phyloP scores from a whole-genome alignment of 2,797 vertebrate genomes.

The Sphenopsis melanotis region DNA sequence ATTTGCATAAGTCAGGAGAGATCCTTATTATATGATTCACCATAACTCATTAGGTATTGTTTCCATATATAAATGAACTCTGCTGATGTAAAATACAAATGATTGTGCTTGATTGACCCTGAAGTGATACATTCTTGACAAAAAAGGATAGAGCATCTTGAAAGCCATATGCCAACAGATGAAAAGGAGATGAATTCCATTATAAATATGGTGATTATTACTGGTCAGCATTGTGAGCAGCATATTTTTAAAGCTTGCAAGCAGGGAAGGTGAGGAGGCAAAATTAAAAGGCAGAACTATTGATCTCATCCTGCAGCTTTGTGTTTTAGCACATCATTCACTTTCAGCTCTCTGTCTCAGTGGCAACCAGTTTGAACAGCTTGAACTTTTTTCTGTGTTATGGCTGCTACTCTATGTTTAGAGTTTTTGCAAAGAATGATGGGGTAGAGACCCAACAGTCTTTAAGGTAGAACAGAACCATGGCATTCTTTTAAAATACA shows the following conservation, averaged over 20 bases:
- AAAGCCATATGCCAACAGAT: conserved; percentile 26
- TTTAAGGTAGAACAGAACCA: background rate
- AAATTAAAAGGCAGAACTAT: conserved; percentile 42
- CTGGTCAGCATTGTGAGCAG: background rate
- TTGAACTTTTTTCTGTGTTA: background rate
- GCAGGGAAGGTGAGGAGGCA: background rate
- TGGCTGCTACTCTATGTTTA: background rate
- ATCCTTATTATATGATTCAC: background rate
- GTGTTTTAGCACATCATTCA: conserved; percentile 13
- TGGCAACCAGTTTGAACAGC: background rate
- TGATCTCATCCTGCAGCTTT: conserved; percentile 6
- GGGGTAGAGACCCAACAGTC: background rate
- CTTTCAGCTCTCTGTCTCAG: background rate
- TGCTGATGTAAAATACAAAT: background rate
- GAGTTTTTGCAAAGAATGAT: background rate
- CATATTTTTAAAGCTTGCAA: background rate
- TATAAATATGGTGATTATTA: conserved; percentile 31
- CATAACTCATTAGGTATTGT: conserved; percentile 14
- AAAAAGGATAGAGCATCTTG: background rate
- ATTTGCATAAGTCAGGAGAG: conserved; percentile 33
- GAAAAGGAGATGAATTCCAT: background rate
- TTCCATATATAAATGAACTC: conserved; percentile 1
- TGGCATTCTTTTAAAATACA: background rate
- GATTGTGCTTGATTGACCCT: conserved; percentile 4
- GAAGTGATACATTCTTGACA: background rate